Evolutionary conservation across 2,797 vertebrate genomes (phyloP), one percentile per base, ranked within the genome.

Genomic region (Acrocephalus scirpaceus): DNA sequence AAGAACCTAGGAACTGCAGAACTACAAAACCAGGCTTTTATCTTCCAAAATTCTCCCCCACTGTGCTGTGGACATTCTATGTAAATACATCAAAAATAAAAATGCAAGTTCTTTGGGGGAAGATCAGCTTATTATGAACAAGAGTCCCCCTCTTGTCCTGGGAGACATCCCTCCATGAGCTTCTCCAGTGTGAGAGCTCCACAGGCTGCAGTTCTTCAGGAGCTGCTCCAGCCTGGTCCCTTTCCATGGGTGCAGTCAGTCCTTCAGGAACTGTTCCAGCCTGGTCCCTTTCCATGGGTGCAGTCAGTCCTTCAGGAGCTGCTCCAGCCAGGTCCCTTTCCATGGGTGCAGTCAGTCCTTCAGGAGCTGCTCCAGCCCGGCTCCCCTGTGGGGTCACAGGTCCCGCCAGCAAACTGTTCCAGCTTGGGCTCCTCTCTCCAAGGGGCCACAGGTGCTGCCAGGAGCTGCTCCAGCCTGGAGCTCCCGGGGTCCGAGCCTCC

Each of bases 61-160:
- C 34, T 61, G 29, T 30, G 50, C 53, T 56, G 23, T 26, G 20
- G 90, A 77, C 38, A 48, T 70, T 65, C 81, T 57, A 30, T 23
- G 30, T 4, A 77, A 45, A 45, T 8, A 72, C 16, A 75, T 16
- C 40, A 10, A 89, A 80, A 76, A 76, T 9, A 88, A 6, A 81
- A 87, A 66, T 7, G 14, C 30, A 74, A 74, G 14, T 18, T 70
- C 27, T 51, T 17, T 6, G 5, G 17, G 22, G 34, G 11, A n/a
- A 36, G 50, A 69, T 56, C 15, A 80, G 34, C 10, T 3, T 48
- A 32, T 53, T 65, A 57, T 38, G 23, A 92, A 85, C 11, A 62
- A 7, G 16, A 0, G 0, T 23, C 30, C 5, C n/a, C 9, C 40
- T 53, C 70, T 15, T 27, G 1, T 32, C 17, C 23, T 19, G 8